Conservation (phyloP, 2,888 invertebrate genomes). For the Anthophora plumipes region DNA sequence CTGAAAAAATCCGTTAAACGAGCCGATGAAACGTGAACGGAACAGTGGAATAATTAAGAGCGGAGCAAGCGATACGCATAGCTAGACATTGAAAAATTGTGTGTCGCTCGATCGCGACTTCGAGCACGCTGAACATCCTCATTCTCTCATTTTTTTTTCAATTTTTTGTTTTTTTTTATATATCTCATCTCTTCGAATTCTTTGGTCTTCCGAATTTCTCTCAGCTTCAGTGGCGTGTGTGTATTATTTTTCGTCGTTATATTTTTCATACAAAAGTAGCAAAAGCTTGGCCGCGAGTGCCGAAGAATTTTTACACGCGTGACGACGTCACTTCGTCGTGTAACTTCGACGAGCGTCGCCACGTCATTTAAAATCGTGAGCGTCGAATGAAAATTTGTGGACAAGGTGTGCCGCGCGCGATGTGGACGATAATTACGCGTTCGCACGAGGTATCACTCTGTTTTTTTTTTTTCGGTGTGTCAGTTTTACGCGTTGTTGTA, state of each 20-base stretch:
- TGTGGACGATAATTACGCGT: constrained; percentile 9
- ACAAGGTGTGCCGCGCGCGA: constrained; percentile 8
- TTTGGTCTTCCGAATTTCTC: constrained; percentile 10
- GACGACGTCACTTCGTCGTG: background rate
- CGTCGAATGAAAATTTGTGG: constrained; percentile 35
- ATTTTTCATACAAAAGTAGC: constrained; percentile 62
- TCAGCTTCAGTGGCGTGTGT: constrained; percentile 11
- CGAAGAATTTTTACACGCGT: constrained; percentile 33
- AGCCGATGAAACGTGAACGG: constrained; percentile 13
- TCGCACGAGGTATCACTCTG: constrained; percentile 8
- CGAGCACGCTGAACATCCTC: constrained; percentile 1
- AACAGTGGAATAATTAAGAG: constrained; percentile 22
- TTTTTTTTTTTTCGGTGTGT: constrained; percentile 12
- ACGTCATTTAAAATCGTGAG: constrained; percentile 10
- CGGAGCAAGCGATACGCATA: constrained; percentile 44
- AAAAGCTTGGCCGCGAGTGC: constrained; percentile 61
- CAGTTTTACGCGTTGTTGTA: constrained; percentile 24
- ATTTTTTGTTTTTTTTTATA: too few species aligned
- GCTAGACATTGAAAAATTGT: constrained; percentile 11
- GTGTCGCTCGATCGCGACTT: constrained; percentile 27
- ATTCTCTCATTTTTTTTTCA: background rate
- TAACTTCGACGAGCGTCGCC: background rate
- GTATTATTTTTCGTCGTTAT: constrained; percentile 31
- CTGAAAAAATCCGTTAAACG: constrained; percentile 14
- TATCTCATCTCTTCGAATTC: background rate